Evolutionary conservation across 2,797 vertebrate genomes (phyloP), one percentile per base, ranked within the genome.

Genomic region (Hylomyscus alleni): DNA sequence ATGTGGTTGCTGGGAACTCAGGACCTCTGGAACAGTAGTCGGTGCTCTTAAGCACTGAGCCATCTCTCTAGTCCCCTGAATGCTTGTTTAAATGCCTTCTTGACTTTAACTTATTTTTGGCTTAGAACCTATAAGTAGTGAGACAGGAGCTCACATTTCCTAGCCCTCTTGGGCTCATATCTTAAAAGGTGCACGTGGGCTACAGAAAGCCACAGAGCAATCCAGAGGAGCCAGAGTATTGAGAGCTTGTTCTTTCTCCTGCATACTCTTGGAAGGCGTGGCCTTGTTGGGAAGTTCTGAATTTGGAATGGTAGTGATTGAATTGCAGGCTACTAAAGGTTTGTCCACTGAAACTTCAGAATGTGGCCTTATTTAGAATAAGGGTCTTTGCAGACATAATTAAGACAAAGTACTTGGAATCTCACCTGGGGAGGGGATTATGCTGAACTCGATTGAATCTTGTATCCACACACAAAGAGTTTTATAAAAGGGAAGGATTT

Each of bases 51-150:
- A n/a, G n/a, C n/a, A n/a, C n/a, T n/a, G n/a, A n/a, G n/a, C n/a
- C n/a, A n/a, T n/a, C n/a, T n/a, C n/a, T n/a, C n/a, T n/a, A n/a
- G n/a, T n/a, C n/a, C n/a, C n/a, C n/a, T 67, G 72, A 92, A 24
- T 80, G 72, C 65, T 95, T 92, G 72, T 73, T 82, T 81, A n/a
- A 19, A 73, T 14, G 54, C 67, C 65, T 1, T 13, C 17, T 75
- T 89, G 90, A 13, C 56, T 69, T 91, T 4, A 77, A 85, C 67
- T 76, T 80, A 58, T 75, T 91, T 91, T 90, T 76, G 65, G 22
- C 73, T 93, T 95, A 73, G 37, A 89, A 83, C 31, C 47, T 72
- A 37, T 78, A 31, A 56, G 40, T 73, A 73, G 47, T 29, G 24
- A 83, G 78, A 34, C 2, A 67, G 56, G 7, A 87, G 34, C 11